Conservation (phyloP, 2,113 vertebrate genomes). For the Podarcis muralis region DNA sequence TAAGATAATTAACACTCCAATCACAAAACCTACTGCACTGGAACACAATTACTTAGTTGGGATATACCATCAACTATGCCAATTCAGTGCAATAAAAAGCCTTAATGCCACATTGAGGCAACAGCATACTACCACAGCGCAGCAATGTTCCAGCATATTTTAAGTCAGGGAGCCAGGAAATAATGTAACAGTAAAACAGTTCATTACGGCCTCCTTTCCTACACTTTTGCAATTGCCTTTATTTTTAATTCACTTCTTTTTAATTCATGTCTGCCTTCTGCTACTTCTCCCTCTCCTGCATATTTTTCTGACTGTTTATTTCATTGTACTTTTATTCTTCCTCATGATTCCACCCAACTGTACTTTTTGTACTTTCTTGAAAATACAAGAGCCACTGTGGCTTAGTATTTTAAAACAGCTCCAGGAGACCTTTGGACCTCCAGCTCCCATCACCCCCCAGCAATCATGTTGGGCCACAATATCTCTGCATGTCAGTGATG, state of each 20-base stretch:
- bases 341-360: background rate
- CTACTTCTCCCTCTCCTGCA: background rate
- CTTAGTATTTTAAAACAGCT: background rate
- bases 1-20: background rate
- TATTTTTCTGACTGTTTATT: background rate
- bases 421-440: too few relatives aligned
- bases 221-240: background rate
- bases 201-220: background rate
- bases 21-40: background rate
- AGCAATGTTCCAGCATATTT: background rate
- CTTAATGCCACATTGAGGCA: background rate
- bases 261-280: background rate
- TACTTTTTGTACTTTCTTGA: background rate
- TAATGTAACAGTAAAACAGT: background rate
- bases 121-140: background rate
- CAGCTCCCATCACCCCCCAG: too few relatives aligned
- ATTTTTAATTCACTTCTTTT: background rate
- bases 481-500: background rate
- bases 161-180: background rate
- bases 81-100: slow-evolving; percentile 1
- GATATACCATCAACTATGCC: background rate
- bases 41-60: background rate
- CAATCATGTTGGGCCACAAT: too few relatives aligned
- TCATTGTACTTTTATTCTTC: background rate
- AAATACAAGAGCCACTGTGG: background rate